phyloP scores from a whole-genome alignment of 2,797 vertebrate genomes.

The Spinibarbus caldwelli region DNA sequence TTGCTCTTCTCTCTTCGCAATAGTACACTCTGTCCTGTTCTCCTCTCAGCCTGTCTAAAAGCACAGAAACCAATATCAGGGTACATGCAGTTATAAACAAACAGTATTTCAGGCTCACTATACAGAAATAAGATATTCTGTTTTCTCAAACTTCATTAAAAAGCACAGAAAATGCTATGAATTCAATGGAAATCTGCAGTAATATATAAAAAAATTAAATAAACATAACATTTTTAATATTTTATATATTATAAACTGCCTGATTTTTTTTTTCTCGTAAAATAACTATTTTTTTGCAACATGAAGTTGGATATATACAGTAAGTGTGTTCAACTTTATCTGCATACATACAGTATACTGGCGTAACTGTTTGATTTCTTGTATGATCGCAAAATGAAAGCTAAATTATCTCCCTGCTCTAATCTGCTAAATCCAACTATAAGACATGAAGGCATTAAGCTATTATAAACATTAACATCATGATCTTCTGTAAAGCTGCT shows the following conservation, averaged over 20 bases:
- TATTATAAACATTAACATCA: not conserved
- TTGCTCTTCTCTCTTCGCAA: not conserved
- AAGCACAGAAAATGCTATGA: not conserved
- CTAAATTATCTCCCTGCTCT: not conserved
- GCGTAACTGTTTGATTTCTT: not conserved
- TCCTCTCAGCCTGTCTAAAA: not conserved
- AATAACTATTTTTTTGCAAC: too few species aligned
- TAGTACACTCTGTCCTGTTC: not conserved
- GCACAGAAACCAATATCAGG: not conserved
- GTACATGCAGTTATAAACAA: slow-evolving; percentile 1
- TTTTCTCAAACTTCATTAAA: not conserved
- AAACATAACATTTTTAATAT: not conserved
- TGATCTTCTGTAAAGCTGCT: not conserved
- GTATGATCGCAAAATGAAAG: not conserved
- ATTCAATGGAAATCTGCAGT: too few species aligned
- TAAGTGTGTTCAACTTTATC: not conserved
- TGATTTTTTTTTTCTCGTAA: too few species aligned
- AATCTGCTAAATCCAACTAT: not conserved
- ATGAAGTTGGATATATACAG: not conserved
- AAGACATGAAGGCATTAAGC: not conserved
- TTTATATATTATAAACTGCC: not conserved
- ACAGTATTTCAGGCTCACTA: not conserved
- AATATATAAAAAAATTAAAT: not conserved
- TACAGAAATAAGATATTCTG: not conserved
- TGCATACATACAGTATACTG: not conserved